These are phyloP conservation scores for Rhea pennata DNA, from an alignment of 2,113 vertebrate genomes.

Conservation along the genomic window DNA sequence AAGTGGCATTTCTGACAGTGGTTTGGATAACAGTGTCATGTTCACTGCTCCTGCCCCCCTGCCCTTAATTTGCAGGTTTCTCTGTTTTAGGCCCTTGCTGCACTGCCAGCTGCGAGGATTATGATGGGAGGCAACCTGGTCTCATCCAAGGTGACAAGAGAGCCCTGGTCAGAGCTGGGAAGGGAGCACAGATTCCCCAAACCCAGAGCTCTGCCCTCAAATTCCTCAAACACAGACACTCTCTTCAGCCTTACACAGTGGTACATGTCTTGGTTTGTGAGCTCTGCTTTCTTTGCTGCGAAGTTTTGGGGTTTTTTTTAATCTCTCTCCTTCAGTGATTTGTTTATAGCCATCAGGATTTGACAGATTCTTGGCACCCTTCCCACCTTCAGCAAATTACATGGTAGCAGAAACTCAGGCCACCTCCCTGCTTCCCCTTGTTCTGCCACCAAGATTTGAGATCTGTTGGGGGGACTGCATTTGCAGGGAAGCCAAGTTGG, in stretches of 20 bases:
- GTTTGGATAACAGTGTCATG: rapidly evolving
- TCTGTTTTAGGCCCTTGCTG: not conserved
- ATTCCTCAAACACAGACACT: not conserved
- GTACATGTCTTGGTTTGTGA: not conserved
- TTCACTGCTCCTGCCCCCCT: not conserved
- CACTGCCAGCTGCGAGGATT: not conserved
- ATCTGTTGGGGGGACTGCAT: not conserved
- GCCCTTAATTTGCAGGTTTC: not conserved
- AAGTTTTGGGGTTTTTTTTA: not conserved
- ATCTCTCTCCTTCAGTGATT: not conserved
- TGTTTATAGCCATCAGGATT: not conserved
- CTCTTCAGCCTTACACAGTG: rapidly evolving
- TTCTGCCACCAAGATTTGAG: not conserved
- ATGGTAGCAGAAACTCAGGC: not conserved
- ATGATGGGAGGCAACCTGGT: not conserved
- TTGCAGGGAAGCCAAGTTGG: not conserved
- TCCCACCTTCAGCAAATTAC: not conserved
- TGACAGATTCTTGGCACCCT: not conserved
- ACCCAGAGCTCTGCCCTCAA: rapidly evolving
- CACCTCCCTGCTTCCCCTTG: not conserved
- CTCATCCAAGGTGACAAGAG: rapidly evolving
- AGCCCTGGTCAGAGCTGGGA: not conserved
- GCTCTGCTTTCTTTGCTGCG: not conserved
- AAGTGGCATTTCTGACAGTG: not conserved
- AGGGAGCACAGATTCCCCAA: not conserved